phyloP scores from a whole-genome alignment of 2,113 vertebrate species.

The Oreamnos americanus region DNA sequence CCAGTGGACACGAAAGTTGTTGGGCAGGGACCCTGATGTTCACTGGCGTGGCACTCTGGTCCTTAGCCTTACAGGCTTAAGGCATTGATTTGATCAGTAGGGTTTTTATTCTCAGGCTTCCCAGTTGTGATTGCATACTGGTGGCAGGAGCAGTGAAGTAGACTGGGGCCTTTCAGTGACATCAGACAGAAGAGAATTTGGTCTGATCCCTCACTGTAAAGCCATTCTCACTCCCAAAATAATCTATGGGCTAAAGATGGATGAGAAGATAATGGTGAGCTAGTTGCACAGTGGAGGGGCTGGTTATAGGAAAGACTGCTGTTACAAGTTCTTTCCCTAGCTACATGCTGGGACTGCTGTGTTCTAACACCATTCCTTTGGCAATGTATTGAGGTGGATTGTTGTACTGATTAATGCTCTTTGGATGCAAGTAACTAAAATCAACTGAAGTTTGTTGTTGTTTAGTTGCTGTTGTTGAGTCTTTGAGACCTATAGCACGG shows the following conservation, averaged over 20 bases:
- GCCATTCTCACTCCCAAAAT: neutral
- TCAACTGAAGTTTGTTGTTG: neutral
- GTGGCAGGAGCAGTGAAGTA: neutral
- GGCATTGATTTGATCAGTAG: neutral
- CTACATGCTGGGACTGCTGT: neutral
- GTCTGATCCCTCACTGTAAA: neutral
- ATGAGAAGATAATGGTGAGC: neutral
- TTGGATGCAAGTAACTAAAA: neutral
- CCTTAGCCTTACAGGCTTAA: neutral
- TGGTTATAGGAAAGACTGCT: neutral
- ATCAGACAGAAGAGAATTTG: neutral
- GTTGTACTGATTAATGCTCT: neutral
- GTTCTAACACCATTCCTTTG: neutral
- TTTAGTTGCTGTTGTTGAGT: neutral
- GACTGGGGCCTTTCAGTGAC: neutral
- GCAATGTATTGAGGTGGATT: neutral
- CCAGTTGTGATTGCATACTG: neutral
- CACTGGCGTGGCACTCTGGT: neutral
- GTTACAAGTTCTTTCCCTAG: neutral
- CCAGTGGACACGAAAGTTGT: neutral
- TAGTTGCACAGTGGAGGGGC: neutral
- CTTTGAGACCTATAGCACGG: neutral
- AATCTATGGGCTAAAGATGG: neutral
- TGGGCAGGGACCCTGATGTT: neutral
- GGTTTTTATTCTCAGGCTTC: neutral